Evolutionary conservation across 2,797 vertebrate genomes (phyloP), one percentile per base, ranked within the genome.

Genomic region (Crocidura indochinensis): DNA sequence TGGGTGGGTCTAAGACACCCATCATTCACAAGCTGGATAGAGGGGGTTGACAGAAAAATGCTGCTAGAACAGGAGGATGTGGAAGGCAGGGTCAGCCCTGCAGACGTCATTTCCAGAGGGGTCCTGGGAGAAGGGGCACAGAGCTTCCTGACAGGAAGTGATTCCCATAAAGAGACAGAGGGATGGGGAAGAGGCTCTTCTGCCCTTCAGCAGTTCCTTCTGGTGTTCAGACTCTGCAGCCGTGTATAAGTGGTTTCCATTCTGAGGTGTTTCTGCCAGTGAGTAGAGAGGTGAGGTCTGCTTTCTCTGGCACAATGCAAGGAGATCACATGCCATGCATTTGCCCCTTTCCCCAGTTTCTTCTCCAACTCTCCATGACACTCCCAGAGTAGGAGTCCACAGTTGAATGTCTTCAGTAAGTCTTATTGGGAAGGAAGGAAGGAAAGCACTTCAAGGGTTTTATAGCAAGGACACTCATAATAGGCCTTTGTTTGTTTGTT

Each of bases 141-240:
- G 90, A 87, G 86, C 83, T 96, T 92, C 97, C 97, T 95, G 94
- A 96, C 96, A 96, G 97, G 94, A 97, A 97, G 95, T 86, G 87
- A 78, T 69, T 94, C 91, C 95, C 92, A 91, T 90, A 96, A 96
- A 96, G 96, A 97, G 96, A 96, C 96, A 96, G 95, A 46, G 53
- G 83, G 85, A 85, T 95, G 93, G 95, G 93, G 94, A 96, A 88
- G 87, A 79, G 71, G 72, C 26, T 67, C 4, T 1, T 84, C 72
- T 38, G 9, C 51, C 78, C 49, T 56, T 82, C 84, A 67, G 12
- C 75, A 93, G 91, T 81, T 92, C 69, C 91, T 87, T 81, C 78
- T 87, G 73, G n/a, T 31, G 29, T 77, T 46, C 77, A 73, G 84
- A 78, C 22, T n/a, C 19, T 31, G 44, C 20, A 38, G 27, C 27